Evolutionary conservation across 2,888 invertebrate genomes (phyloP), one percentile per base, ranked within the genome.

Genomic region (Pherbina coryleti): DNA sequence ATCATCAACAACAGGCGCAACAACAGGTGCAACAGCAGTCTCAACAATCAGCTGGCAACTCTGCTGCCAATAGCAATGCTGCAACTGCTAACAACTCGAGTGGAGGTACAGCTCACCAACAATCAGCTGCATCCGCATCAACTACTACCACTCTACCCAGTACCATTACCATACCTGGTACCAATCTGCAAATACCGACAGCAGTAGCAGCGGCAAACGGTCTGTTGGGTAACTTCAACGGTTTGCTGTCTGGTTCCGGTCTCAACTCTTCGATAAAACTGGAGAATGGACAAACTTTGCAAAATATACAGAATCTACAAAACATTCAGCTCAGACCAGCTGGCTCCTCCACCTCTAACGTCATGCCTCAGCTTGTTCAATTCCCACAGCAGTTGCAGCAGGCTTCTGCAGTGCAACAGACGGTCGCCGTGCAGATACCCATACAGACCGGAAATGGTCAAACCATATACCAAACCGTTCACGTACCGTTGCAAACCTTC

Each of bases 381-480:
- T 90, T 90, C 57, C 90, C 90, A 0, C 87, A 86, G 69, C 53
- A 82, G 0, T 79, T 82, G 28, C 83, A 83, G 22, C 79, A 84
- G 4, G 79, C 87, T 19, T 49, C 79, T 0, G 69, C 79, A 2
- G 77, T 78, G 70, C 76, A 78, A 11, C 81, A 79, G 22, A 94
- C 96, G 78, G 96, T 97, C 73, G 96, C 97, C 0, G 96, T 98
- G 5, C 98, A 98, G 89, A 96, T 89, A 22, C 88, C 88, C 22
- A 88, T 89, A 64, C 89, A 89, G 76, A 88, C 89, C 0, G 84
- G 80, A 51, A 95, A 95, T 88, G 98, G 98, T 0, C 98, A 98
- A 90, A 98, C 98, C 0, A 94, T 98, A 78, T 96, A 97, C 89
- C 98, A 98, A 89, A 98, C 98, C 0, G 95, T 98, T 0, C 98